Conservation (phyloP, 2,888 invertebrate species). For the Lithophane leautieri region DNA sequence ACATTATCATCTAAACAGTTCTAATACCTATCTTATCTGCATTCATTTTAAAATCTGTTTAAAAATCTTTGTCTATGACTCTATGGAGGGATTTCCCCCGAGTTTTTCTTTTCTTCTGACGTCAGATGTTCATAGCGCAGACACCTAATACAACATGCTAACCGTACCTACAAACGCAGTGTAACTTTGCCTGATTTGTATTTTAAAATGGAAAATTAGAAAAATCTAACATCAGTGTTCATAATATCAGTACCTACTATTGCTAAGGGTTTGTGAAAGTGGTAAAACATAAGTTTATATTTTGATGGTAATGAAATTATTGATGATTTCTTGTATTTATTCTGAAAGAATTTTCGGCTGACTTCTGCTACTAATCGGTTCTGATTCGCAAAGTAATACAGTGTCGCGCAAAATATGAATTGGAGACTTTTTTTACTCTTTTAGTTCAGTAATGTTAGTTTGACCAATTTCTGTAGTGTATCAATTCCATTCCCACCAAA, state of each 20-base stretch:
- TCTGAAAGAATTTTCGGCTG: neutral
- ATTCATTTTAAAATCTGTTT: constrained; percentile 1
- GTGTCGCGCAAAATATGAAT: neutral
- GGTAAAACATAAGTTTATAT: neutral
- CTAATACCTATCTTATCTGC: neutral
- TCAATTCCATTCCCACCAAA: too few relatives aligned
- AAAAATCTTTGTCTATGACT: constrained; percentile 1
- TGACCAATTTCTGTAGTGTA: neutral
- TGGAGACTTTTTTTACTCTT: too few relatives aligned
- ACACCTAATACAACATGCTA: neutral
- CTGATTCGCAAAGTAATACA: neutral
- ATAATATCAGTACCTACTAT: too few relatives aligned
- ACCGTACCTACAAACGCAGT: neutral
- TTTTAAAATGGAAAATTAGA: neutral
- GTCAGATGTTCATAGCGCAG: neutral
- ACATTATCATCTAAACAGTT: neutral
- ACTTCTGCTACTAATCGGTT: neutral
- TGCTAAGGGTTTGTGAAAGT: neutral
- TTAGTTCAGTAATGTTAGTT: neutral
- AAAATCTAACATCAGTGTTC: constrained; percentile 13
- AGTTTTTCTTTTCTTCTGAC: constrained; percentile 2
- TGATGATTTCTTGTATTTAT: neutral
- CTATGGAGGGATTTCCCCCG: constrained; percentile 48
- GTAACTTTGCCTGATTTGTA: neutral
- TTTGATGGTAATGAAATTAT: neutral